A percentile compares a stretch with the other conserved stretches of the same genome.
phyloP scores from a whole-genome alignment of 2,113 vertebrate genomes.

The Eublepharis macularius region DNA sequence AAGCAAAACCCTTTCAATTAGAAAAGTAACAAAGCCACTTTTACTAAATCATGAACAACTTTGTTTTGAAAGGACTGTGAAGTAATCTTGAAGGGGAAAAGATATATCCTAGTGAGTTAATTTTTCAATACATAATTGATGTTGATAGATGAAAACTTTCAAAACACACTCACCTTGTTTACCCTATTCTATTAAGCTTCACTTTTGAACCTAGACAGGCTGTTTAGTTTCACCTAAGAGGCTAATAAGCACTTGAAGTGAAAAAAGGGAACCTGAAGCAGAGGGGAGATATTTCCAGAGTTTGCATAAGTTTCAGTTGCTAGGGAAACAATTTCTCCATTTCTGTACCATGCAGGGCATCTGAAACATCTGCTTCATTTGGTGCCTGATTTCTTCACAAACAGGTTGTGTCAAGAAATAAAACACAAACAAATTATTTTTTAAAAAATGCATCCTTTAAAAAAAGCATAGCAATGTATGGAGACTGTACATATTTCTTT shows the following conservation, averaged over 20 bases:
- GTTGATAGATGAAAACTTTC: slow-evolving; percentile 33
- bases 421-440: slow-evolving; percentile 57
- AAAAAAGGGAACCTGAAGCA: slow-evolving; percentile 49
- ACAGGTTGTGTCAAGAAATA: slow-evolving; percentile 51
- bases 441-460: slow-evolving; percentile 52
- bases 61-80: slow-evolving; percentile 32
- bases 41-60: not conserved
- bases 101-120: not conserved
- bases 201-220: slow-evolving; percentile 40
- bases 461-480: slow-evolving; percentile 15
- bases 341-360: slow-evolving; percentile 58
- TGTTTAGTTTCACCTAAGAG: slow-evolving; percentile 49
- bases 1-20: slow-evolving; percentile 3
- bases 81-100: slow-evolving; percentile 1
- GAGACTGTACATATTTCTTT: slow-evolving; percentile 56
- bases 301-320: slow-evolving; percentile 66
- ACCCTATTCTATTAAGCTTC: slow-evolving; percentile 37
- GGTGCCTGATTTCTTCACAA: slow-evolving; percentile 61
- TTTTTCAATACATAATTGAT: slow-evolving; percentile 32
- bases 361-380: slow-evolving; percentile 74
- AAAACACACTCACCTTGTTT: slow-evolving; percentile 38
- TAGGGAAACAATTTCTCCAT: slow-evolving; percentile 70
- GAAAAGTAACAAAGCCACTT: rapidly evolving
- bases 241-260: slow-evolving; percentile 52
- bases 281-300: slow-evolving; percentile 52